A percentile compares a stretch with the other conserved stretches of the same genome.
Conservation (phyloP, 2,113 vertebrate species). For the Sigmodon hispidus region DNA sequence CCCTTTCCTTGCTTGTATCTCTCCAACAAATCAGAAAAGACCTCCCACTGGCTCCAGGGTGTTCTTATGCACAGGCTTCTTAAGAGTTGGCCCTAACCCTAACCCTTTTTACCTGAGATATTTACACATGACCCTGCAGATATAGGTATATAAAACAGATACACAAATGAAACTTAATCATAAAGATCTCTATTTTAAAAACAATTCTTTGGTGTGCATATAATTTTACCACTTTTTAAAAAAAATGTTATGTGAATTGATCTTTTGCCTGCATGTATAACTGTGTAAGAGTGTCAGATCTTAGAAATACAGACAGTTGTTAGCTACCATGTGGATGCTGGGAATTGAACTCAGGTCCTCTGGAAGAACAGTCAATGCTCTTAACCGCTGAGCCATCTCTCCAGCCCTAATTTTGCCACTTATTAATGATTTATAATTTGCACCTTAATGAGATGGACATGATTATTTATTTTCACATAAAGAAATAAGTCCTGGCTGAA, state of each 20-base stretch:
- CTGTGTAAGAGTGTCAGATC: too few relatives aligned
- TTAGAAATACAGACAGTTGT: too few relatives aligned
- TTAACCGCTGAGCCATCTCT: too few relatives aligned
- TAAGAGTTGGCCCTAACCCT: background rate
- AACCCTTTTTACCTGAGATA: background rate
- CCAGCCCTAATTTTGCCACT: background rate
- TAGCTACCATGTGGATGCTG: too few relatives aligned
- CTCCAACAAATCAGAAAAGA: background rate
- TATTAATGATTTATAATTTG: background rate
- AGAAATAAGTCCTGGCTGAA: background rate
- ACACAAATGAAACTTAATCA: background rate
- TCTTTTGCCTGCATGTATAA: too few relatives aligned
- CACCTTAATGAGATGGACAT: background rate
- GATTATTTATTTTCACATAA: background rate
- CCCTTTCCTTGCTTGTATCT: background rate
- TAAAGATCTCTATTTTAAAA: background rate
- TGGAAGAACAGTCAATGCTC: too few relatives aligned
- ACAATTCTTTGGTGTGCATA: background rate
- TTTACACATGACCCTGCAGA: background rate
- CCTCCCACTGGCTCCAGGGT: rapidly evolving
- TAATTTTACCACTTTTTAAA: background rate
- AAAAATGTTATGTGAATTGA: too few relatives aligned
- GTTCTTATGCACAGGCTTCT: background rate
- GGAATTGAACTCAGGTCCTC: too few relatives aligned
- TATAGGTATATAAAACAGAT: background rate